Conservation (phyloP, 2,797 vertebrate species). For the Adrianichthys oophorus region DNA sequence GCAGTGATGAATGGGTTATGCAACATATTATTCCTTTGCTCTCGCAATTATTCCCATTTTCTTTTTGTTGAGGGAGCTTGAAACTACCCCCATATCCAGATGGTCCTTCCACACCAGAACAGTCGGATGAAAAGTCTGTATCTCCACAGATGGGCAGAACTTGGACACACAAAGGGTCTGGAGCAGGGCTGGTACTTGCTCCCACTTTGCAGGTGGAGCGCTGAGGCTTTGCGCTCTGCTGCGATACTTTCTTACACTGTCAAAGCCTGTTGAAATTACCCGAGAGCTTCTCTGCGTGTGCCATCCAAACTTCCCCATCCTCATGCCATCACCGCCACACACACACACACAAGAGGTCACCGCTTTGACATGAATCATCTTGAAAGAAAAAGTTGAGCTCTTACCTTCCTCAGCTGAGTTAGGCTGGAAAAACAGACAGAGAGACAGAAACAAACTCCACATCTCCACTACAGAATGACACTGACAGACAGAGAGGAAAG, state of each 20-base stretch:
- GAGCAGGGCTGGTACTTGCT: slow-evolving; percentile 26
- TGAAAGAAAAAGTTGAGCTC: slow-evolving; percentile 46
- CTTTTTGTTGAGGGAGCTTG: slow-evolving; percentile 67
- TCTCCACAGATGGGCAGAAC: slow-evolving; percentile 14
- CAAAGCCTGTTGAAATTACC: slow-evolving; percentile 31
- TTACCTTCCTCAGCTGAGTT: slow-evolving; percentile 84
- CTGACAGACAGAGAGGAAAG: slow-evolving; percentile 70
- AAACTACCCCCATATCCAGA: slow-evolving; percentile 50
- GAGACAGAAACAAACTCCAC: slow-evolving; percentile 81
- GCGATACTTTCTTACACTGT: slow-evolving; percentile 30
- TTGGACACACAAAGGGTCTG: slow-evolving; percentile 7
- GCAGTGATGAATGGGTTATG: slow-evolving; percentile 58
- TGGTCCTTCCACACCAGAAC: slow-evolving; percentile 50
- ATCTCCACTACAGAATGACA: slow-evolving; percentile 80
- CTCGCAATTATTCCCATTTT: slow-evolving; percentile 63
- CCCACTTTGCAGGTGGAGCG: slow-evolving; percentile 20
- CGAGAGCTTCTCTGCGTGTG: background rate
- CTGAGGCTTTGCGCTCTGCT: slow-evolving; percentile 1
- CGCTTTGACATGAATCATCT: slow-evolving; percentile 6
- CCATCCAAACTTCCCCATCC: slow-evolving; percentile 25
- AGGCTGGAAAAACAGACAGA: slow-evolving; percentile 78
- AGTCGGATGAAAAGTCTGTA: slow-evolving; percentile 46
- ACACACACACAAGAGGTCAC: background rate
- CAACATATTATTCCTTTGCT: slow-evolving; percentile 72
- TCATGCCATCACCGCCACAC: slow-evolving; percentile 7